These are phyloP conservation scores for Agapornis roseicollis DNA, from an alignment of 2,113 vertebrate species.

Conservation along the genomic window DNA sequence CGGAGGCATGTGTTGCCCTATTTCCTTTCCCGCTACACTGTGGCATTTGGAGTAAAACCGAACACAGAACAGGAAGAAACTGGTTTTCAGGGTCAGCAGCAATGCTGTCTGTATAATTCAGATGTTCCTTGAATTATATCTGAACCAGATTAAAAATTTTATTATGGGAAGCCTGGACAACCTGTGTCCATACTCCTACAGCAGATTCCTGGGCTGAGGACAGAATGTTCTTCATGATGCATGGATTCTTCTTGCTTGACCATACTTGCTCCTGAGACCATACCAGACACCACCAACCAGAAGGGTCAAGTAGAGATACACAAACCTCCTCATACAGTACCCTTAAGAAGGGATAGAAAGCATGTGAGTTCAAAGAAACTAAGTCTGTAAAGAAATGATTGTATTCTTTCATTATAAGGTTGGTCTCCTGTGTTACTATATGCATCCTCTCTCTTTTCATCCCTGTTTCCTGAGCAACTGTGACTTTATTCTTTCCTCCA, in stretches of 20 bases:
- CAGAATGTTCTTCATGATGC: background rate
- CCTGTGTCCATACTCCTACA: background rate
- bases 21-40: background rate
- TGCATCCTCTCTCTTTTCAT: background rate
- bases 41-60: background rate
- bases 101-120: background rate
- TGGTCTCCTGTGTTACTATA: background rate
- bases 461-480: background rate
- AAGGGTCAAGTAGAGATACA: background rate
- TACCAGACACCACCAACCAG: background rate
- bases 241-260: rapidly evolving
- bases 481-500: background rate
- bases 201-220: background rate
- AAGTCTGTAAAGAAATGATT: background rate
- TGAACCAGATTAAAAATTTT: background rate
- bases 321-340: background rate
- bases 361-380: background rate
- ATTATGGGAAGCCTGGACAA: background rate
- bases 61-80: background rate
- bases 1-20: rapidly evolving
- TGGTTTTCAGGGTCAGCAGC: background rate
- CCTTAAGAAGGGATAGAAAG: background rate
- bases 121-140: background rate
- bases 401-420: background rate
- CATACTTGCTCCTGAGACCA: background rate